Evolutionary conservation across 2,797 vertebrate species (phyloP), one percentile per base, ranked within the genome.

Genomic region (Sphenopsis melanotis): DNA sequence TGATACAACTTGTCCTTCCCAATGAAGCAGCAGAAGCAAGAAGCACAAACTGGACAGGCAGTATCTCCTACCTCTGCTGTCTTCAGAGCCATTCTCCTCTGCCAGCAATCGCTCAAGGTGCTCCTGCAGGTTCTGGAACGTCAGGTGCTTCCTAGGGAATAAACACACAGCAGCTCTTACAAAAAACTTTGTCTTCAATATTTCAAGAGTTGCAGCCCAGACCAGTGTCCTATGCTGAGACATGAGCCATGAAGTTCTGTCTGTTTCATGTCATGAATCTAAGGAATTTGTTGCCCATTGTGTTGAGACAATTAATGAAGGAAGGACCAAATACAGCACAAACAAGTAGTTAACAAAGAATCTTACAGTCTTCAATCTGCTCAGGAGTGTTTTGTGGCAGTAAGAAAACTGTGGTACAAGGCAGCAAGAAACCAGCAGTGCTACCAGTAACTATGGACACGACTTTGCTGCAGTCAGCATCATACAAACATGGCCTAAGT

Each of bases 81-180:
- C 98, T 87, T 99, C 98, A 0, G 96, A 93, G 53, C 96, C 70
- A 16, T 93, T 64, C 64, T 98, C 98, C 60, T 99, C 99, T 36
- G 98, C 97, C 52, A 99, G 93, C 82, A 99, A 97, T 29, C 94
- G 97, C 87, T 99, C 99, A 96, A 99, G 97, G 90, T 99, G 99
- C 79, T 98, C 97, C 36, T 97, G 97, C 6, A 99, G 97, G 66
- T 99, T 99, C 97, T 99, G 99, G 98, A 99, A 99, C 27, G 98
- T 98, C 79, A 99, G 97, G 52, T 97, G 97, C 96, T 99, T 99
- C 97, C 99, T 99, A 95, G 22, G 65, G 89, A 96, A 81, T 94
- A 84, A 97, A 78, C 12, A 78, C 68, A 75, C 23, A 93, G 89
- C 17, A 79, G 27, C 49, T 78, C 44, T 93, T 91, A 72, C 59